A percentile compares a stretch with the other conserved stretches of the same genome.
phyloP scores from a whole-genome alignment of 2,113 vertebrate species.

The Chlorodrepanis virens region DNA sequence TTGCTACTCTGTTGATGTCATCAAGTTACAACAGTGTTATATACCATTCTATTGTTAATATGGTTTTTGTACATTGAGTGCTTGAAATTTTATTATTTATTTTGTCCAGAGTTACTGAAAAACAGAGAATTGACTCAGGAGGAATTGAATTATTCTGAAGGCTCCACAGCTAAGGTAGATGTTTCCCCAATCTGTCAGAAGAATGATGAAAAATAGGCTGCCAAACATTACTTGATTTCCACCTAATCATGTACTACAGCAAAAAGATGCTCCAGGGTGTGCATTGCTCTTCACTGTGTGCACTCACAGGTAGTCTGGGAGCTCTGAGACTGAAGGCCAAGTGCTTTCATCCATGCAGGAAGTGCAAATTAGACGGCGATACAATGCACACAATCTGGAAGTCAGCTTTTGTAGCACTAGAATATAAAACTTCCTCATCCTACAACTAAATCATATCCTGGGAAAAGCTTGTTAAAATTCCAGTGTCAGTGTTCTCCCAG shows the following conservation, averaged over 20 bases:
- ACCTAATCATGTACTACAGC: slow-evolving; percentile 4
- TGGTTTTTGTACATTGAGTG: neutral
- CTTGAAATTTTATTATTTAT: neutral
- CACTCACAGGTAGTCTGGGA: neutral
- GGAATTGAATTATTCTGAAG: slow-evolving; percentile 24
- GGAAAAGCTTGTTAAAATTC: slow-evolving; percentile 32
- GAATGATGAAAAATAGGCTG: neutral
- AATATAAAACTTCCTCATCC: neutral
- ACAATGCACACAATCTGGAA: neutral
- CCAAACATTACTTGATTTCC: slow-evolving; percentile 27
- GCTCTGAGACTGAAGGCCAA: slow-evolving; percentile 14
- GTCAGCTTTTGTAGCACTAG: neutral
- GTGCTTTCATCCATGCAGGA: slow-evolving; percentile 7
- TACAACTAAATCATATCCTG: neutral
- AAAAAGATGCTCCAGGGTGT: neutral
- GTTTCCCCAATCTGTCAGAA: slow-evolving; percentile 30
- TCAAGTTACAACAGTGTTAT: neutral
- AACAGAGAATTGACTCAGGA: neutral
- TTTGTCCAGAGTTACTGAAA: slow-evolving; percentile 18
- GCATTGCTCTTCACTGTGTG: neutral
- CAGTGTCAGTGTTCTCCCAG: neutral
- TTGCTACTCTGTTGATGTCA: neutral
- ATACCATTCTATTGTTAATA: neutral
- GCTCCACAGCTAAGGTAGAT: neutral
- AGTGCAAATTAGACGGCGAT: slow-evolving; percentile 5